A percentile compares a stretch with the other conserved stretches of the same genome.
These are phyloP conservation scores for Operophtera brumata DNA, from an alignment of 2,888 invertebrate genomes.

Conservation along the genomic window DNA sequence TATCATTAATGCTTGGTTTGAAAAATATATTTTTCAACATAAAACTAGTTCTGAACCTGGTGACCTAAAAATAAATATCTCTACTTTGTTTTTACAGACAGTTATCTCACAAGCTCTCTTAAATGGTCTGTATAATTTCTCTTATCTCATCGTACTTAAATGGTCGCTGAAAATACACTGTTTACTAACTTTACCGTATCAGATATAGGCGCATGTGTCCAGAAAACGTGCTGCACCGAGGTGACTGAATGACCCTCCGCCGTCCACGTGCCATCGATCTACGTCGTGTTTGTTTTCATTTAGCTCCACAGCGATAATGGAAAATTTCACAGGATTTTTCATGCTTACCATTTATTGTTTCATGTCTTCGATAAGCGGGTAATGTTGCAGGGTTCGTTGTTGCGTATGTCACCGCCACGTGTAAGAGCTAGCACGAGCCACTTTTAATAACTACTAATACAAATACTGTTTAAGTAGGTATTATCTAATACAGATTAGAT, in stretches of 20 bases:
- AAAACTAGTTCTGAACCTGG: too few species aligned
- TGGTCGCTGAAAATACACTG: conserved; percentile 1
- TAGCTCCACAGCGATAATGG: conserved; percentile 54
- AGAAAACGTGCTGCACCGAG: conserved; percentile 30
- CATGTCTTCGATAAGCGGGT: conserved; percentile 59
- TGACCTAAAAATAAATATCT: too few species aligned
- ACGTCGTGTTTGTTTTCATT: conserved; percentile 55
- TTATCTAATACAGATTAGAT: conserved; percentile 58
- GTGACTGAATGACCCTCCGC: conserved; percentile 39
- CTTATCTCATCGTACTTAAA: conserved; percentile 1
- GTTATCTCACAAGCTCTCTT: not conserved
- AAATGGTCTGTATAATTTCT: not conserved
- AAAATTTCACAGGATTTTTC: conserved; percentile 67
- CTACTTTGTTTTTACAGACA: too few species aligned
- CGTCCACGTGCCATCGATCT: conserved; percentile 53
- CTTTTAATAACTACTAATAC: conserved; percentile 28
- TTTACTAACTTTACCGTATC: conserved; percentile 16
- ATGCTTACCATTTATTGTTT: conserved; percentile 59
- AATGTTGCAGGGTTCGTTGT: conserved; percentile 45
- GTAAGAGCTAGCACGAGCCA: conserved; percentile 48
- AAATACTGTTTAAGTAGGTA: conserved; percentile 30
- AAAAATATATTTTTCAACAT: too few species aligned
- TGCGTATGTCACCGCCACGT: conserved; percentile 46
- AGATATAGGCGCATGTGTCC: conserved; percentile 19
- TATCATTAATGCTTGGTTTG: too few species aligned